Conservation (phyloP, 2,113 vertebrate species). For the Orthonyx spaldingii region DNA sequence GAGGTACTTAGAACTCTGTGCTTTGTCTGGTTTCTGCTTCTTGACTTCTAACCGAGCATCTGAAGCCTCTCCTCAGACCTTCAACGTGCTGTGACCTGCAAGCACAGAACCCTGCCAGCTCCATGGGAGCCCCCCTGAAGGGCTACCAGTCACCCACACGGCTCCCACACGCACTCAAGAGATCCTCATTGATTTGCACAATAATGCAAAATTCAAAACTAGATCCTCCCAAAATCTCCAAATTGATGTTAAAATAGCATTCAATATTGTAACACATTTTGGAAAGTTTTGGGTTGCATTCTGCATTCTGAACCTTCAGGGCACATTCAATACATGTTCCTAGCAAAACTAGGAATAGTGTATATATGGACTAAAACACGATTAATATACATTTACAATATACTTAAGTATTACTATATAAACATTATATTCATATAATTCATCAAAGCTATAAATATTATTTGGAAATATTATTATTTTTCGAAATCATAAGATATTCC, state of each 20-base stretch:
- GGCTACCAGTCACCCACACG: background rate
- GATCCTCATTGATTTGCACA: background rate
- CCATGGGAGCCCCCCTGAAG: background rate
- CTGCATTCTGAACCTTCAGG: background rate
- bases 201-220: background rate
- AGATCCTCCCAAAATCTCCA: background rate
- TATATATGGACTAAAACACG: background rate
- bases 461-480: background rate
- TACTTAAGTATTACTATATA: background rate
- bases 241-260: background rate
- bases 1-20: background rate
- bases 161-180: background rate
- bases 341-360: background rate
- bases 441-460: background rate
- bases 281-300: background rate
- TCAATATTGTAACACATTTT: background rate
- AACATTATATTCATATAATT: background rate
- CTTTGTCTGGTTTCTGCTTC: background rate
- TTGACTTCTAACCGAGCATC: background rate
- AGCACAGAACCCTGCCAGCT: no score
- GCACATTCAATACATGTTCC: background rate
- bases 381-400: background rate
- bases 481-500: background rate
- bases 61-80: background rate
- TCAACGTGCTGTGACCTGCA: accelerated